A percentile compares a stretch with the other conserved stretches of the same genome.
Conservation (phyloP, 2,888 invertebrate genomes). For the Allolobophora icterica region DNA sequence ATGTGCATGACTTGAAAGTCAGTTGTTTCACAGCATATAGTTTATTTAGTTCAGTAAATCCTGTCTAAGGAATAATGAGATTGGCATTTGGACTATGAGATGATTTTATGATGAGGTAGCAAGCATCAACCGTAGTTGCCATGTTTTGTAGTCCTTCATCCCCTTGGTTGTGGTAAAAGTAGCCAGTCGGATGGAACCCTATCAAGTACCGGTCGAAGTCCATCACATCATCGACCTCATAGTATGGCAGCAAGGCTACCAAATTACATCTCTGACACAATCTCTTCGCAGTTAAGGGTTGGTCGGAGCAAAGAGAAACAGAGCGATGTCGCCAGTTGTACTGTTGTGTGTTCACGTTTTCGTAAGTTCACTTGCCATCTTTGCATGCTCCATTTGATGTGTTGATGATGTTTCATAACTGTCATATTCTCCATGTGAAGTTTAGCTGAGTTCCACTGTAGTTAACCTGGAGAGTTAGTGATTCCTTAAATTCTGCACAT, state of each 20-base stretch:
- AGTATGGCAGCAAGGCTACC: conserved; percentile 24
- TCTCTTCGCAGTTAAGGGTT: conserved; percentile 29
- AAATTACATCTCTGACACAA: conserved; percentile 27
- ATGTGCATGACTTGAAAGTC: background rate
- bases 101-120: conserved; percentile 1
- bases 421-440: background rate
- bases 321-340: conserved; percentile 12
- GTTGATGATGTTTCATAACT: background rate
- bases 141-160: conserved; percentile 30
- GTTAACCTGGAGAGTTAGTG: background rate
- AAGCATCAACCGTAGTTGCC: conserved; percentile 20
- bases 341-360: conserved; percentile 28
- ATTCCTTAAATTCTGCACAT: background rate
- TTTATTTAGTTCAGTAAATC: background rate
- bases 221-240: conserved; percentile 25
- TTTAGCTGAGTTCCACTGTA: background rate
- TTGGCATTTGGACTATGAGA: background rate
- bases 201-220: conserved; percentile 26
- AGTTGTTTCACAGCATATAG: background rate
- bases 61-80: background rate
- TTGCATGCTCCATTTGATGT: conserved; percentile 22
- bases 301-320: conserved; percentile 29
- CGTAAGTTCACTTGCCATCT: conserved; percentile 27
- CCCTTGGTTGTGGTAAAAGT: conserved; percentile 29
- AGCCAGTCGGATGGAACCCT: conserved; percentile 28